Base-by-base conservation (phyloP, 30 jellyfish, hydroid and myxozoan species). In the Hydra vulgaris region DNA sequence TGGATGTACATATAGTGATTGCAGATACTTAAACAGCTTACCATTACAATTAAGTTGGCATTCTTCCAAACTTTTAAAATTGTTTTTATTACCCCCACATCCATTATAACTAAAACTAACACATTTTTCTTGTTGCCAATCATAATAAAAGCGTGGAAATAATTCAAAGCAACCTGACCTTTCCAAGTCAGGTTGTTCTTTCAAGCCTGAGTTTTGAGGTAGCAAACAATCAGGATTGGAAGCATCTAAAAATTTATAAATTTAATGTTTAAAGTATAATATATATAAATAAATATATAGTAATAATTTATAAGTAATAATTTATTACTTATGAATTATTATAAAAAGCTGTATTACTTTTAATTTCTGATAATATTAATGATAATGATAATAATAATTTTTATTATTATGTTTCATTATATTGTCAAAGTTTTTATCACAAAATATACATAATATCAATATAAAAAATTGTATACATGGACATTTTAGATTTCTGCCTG, bases 81-180 rank as follows among this genome's bases (percentile, higher is more conserved):
- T 80, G 68, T 80, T 80, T 27, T 67, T 53, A 71, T 80, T 80
- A 21, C 87, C 87, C 23, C 66, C 27, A 70, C 87, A 80, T 22
- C 87, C 87, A 80, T 84, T 84, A 70, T 80, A 80, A 21, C 16
- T 66, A 52, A 80, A 80, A 21, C 83, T 8, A 18, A 70, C 68
- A 61, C 87, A 80, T 27, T 23, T n/a, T 40, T 25, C 70, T n/a
- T 25, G 18, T 20, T 67, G 26, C 83, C 84, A 67, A 55, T 80
- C 83, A 52, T 66, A 80, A 66, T 80, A 70, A 80, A 66, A 80
- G 15, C 87, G 84, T 55, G 15, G 25, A 74, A 80, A 80, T 20
- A 70, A 21, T 25, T 85, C 87, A 23, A 21, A n/a, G 52, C 87
- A 80, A 1, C 23, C 52, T n/a, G n/a, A n/a, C n/a, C n/a, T n/a